A percentile compares a stretch with the other conserved stretches of the same genome.
Evolutionary conservation across 2,113 vertebrate species (phyloP).

Genomic region (Synodontis membranacea): DNA sequence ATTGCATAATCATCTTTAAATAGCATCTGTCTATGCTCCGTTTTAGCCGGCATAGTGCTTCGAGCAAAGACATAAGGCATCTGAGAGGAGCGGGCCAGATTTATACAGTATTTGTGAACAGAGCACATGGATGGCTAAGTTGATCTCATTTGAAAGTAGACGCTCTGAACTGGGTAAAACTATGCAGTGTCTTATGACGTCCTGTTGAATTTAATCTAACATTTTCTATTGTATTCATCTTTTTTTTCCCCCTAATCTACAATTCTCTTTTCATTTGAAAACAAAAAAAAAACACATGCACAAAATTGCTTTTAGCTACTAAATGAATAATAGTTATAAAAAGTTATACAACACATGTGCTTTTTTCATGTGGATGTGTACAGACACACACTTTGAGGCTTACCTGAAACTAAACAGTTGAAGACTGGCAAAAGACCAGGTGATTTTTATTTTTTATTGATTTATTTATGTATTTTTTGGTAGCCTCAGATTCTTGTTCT

Average conservation of each 20-base stretch:
- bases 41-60: neutral
- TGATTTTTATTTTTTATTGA: too few relatives aligned
- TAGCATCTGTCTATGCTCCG: neutral
- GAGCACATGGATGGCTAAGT: neutral
- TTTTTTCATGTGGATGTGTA: neutral
- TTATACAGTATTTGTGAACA: neutral
- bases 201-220: neutral
- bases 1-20: neutral
- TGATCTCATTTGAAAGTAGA: neutral
- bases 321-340: neutral
- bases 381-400: slow-evolving; percentile 27
- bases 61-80: neutral
- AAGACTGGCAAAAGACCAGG: too few relatives aligned
- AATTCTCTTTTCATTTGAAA: neutral
- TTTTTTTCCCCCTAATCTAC: neutral
- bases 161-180: neutral
- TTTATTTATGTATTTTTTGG: too few relatives aligned
- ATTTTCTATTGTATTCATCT: neutral
- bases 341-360: neutral
- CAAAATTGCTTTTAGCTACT: too few relatives aligned
- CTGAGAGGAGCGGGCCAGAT: neutral
- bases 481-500: too few relatives aligned
- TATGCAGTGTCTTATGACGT: neutral
- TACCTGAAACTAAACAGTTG: too few relatives aligned
- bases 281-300: neutral